These are phyloP conservation scores for Zosterops japonicus DNA, from an alignment of 2,113 vertebrate species.

Conservation along the genomic window DNA sequence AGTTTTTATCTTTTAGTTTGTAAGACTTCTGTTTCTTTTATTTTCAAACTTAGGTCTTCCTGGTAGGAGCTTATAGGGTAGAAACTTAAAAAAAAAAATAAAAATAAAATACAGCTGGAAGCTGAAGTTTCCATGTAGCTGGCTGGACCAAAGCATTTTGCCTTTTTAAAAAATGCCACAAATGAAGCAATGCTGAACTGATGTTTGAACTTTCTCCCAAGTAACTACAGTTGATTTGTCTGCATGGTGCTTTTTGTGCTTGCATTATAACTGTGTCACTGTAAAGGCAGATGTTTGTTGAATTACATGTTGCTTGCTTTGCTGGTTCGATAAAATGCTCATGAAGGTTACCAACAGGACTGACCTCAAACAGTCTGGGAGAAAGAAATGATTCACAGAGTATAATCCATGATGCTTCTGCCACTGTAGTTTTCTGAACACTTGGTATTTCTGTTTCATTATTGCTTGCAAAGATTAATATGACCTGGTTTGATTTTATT, in stretches of 20 bases:
- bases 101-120: background rate
- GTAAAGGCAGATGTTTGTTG: background rate
- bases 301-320: background rate
- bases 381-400: background rate
- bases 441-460: background rate
- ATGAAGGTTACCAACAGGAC: background rate
- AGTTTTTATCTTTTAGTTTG: background rate
- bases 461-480: background rate
- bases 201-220: background rate
- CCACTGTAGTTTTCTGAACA: background rate
- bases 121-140: background rate
- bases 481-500: background rate
- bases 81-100: background rate
- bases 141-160: background rate
- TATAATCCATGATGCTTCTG: background rate
- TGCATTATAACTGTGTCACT: background rate
- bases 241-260: background rate
- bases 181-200: background rate
- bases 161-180: background rate
- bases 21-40: background rate
- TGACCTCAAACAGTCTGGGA: background rate
- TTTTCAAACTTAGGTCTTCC: background rate
- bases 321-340: background rate
- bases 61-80: background rate
- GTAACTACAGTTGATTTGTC: background rate